Evolutionary conservation across 1,140 invertebrate species (phyloP), one percentile per base, ranked within the genome.

Genomic region (Drosophila malerkotliana): DNA sequence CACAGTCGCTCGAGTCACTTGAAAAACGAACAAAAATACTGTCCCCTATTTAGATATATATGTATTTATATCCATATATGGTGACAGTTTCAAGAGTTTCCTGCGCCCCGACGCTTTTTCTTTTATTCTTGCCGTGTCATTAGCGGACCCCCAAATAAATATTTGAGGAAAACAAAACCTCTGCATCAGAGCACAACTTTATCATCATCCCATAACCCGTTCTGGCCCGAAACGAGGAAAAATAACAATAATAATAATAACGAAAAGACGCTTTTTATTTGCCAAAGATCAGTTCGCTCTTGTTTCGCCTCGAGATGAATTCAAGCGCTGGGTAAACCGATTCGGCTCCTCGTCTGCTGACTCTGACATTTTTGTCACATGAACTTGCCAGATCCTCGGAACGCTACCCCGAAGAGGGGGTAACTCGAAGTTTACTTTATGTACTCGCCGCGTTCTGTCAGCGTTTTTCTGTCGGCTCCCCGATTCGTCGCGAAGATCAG

Each of bases 301-400:
- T 24, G 69, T 64, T 63, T 74, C 69, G 44, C 18, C 64, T 66
- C 15, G 24, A 76, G 72, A 76, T 76, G 72, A 74, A 39, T 73
- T 73, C 28, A 39, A 12, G 28, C 39, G 18, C 44, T 62, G 15
- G 26, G 24, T 37, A 37, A 37, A 37, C 34, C 12, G 34, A 37
- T 37, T 37, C 28, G 72, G 8, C 7, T 45, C 26, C 62, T 26
- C 41, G 34, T 63, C 30, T 49, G 73, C 73, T 76, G 73, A 76
- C 62, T 76, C 62, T 56, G 62, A 76, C 73, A 76, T 76, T 76
- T 76, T 76, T 76, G 73, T 76, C 73, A 76, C 72, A 76, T 53
- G 62, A 76, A 75, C 53, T 64, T 34, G 59, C 41, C 58, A 5
- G 26, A 58, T 48, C 62, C 45, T 41, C 24, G n/a, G n/a, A 28